Conservation (phyloP, 2,113 vertebrate species). For the Scortum barcoo region DNA sequence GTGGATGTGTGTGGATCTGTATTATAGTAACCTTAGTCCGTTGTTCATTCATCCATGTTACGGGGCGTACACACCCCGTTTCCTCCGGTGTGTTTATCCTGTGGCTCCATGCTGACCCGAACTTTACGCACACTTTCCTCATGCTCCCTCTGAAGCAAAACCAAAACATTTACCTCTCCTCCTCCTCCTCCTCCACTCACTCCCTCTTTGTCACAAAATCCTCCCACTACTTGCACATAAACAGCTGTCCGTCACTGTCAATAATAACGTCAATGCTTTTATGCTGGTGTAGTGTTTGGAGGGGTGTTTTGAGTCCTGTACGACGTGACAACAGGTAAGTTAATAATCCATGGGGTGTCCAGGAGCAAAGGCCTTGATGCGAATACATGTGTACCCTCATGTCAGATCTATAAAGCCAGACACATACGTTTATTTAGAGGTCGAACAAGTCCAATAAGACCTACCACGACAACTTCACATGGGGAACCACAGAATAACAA, state of each 20-base stretch:
- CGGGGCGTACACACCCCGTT: constrained; percentile 36
- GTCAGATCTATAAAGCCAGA: neutral
- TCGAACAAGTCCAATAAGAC: constrained; percentile 7
- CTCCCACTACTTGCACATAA: neutral
- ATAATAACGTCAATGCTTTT: constrained; percentile 9
- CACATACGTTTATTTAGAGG: neutral
- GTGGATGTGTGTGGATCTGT: constrained; percentile 4
- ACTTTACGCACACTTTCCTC: constrained; percentile 46
- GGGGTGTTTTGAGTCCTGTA: neutral
- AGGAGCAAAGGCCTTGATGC: neutral
- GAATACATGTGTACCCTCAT: neutral
- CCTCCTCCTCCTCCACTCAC: constrained; percentile 1
- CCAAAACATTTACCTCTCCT: constrained; percentile 50
- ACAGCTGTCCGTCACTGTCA: neutral
- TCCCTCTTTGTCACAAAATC: neutral
- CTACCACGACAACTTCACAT: neutral
- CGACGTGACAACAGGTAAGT: neutral
- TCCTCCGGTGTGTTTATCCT: constrained; percentile 57
- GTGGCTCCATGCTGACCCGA: constrained; percentile 56
- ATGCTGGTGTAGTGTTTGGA: constrained; percentile 3
- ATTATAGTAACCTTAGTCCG: constrained; percentile 41
- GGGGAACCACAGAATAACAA: neutral
- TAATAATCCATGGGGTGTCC: constrained; percentile 9
- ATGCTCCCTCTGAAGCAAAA: constrained; percentile 25
- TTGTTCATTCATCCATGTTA: constrained; percentile 55